Evolutionary conservation across 2,888 invertebrate species (phyloP).

Genomic region (Odontomyia ornata): DNA sequence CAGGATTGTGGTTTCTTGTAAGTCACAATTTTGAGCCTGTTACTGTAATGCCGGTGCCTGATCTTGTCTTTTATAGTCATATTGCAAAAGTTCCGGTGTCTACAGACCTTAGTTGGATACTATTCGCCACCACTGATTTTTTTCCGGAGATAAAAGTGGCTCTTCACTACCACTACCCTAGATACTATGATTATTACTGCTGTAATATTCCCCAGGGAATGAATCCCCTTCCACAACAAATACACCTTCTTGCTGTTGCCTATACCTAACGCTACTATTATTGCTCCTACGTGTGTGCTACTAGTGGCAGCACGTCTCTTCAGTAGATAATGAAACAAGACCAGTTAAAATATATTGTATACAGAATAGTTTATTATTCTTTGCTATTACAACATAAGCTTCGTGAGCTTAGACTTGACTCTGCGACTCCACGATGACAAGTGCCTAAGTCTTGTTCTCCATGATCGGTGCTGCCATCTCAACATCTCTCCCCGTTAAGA

Average conservation of each 20-base stretch:
- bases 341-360: too few relatives aligned
- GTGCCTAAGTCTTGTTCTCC: too few relatives aligned
- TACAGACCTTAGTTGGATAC: conserved; percentile 14
- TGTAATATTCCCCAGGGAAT: conserved; percentile 33
- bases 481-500: too few relatives aligned
- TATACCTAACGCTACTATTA: conserved; percentile 55
- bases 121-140: conserved; percentile 13
- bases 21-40: background rate
- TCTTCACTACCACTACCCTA: too few relatives aligned
- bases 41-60: background rate
- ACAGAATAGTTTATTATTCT: too few relatives aligned
- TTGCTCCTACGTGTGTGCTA: conserved; percentile 52
- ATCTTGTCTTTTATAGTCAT: conserved; percentile 1
- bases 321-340: too few relatives aligned
- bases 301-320: conserved; percentile 51
- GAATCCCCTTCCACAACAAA: background rate
- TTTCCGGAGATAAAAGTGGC: conserved; percentile 27
- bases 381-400: too few relatives aligned
- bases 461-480: too few relatives aligned
- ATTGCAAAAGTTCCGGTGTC: conserved; percentile 22
- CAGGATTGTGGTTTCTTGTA: background rate
- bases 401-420: too few relatives aligned
- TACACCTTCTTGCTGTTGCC: conserved; percentile 52
- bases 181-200: conserved; percentile 44
- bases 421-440: too few relatives aligned